Conservation (phyloP, 1,140 invertebrate genomes). For the Caenorhabditis remanei region DNA sequence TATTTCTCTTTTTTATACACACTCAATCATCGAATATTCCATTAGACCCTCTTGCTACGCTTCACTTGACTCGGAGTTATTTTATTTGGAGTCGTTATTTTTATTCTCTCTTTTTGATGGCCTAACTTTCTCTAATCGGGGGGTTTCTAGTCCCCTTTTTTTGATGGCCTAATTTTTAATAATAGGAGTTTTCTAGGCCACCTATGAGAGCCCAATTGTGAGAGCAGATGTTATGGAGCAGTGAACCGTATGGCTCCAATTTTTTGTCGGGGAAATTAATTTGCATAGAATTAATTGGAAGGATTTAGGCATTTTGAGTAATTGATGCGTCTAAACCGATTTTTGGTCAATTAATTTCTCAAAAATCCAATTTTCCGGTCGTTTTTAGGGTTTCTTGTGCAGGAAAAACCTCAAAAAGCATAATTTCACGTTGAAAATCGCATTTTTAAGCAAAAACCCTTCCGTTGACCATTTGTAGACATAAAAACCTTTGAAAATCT, state of each 20-base stretch:
- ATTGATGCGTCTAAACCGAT: too few relatives aligned
- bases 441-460: too few relatives aligned
- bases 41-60: background rate
- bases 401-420: too few relatives aligned
- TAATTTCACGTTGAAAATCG: too few relatives aligned
- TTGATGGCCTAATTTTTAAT: background rate
- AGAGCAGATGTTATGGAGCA: background rate
- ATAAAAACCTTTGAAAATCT: too few relatives aligned
- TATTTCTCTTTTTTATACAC: too few relatives aligned
- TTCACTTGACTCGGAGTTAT: constrained; percentile 5
- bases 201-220: background rate
- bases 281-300: constrained; percentile 20
- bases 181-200: too few relatives aligned
- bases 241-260: background rate
- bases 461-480: too few relatives aligned
- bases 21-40: constrained; percentile 17
- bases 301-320: background rate
- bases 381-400: too few relatives aligned
- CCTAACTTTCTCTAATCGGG: background rate
- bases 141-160: background rate
- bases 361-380: too few relatives aligned
- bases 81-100: too few relatives aligned
- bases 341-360: too few relatives aligned
- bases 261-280: background rate
- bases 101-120: background rate